Evolutionary conservation across 2,113 vertebrate genomes (phyloP).

Genomic region (Rhinopomastus cyanomelas): DNA sequence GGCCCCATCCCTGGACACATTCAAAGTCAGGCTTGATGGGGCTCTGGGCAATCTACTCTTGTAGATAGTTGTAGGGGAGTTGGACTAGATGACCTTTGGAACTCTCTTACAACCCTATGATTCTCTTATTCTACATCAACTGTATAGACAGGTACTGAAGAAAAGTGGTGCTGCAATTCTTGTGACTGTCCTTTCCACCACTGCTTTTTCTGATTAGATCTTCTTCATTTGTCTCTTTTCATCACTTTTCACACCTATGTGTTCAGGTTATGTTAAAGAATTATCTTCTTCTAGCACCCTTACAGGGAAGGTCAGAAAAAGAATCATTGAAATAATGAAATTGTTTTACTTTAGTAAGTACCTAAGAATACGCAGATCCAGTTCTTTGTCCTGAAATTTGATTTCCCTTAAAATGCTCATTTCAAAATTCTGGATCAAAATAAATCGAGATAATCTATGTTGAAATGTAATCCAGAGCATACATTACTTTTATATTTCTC

Average conservation of each 20-base stretch:
- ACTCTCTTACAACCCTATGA: too few relatives aligned
- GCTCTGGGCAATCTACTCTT: too few relatives aligned
- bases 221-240: neutral
- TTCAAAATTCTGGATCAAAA: neutral
- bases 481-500: neutral
- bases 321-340: neutral
- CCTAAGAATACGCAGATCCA: neutral
- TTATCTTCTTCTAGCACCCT: neutral
- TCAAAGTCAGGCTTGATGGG: too few relatives aligned
- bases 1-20: too few relatives aligned
- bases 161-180: neutral
- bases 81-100: too few relatives aligned
- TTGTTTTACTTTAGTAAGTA: neutral
- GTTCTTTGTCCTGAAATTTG: neutral
- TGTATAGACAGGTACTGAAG: neutral
- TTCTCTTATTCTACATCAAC: neutral
- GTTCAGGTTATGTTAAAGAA: neutral
- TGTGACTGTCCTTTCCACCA: neutral
- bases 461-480: neutral
- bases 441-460: neutral
- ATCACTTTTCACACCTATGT: fast-evolving
- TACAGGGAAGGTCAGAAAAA: neutral
- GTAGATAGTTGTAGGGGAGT: too few relatives aligned
- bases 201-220: neutral
- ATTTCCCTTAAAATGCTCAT: neutral